Evolutionary conservation across 2,113 vertebrate species (phyloP), one percentile per base, ranked within the genome.

Genomic region (Artemisiospiza belli): DNA sequence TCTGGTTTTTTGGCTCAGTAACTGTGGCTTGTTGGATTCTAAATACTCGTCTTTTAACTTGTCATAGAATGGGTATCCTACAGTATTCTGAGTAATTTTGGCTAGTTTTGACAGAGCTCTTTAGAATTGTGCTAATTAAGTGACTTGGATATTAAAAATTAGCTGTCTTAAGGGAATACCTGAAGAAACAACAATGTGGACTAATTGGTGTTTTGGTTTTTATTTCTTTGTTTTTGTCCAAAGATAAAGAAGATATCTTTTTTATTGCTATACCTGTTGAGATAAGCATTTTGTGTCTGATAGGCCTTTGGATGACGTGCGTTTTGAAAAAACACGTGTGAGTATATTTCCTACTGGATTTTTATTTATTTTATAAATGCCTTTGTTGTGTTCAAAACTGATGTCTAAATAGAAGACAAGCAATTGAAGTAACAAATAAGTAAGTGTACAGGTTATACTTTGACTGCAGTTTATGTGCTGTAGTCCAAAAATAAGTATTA

Each of bases 161-260:
- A 87, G 1, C 28, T 80, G 8, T 67, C 15, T 69, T 80, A 62
- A 67, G 19, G 9, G 41, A 76, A 86, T 96, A 94, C 25, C 61
- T 95, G 95, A 91, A 97, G 90, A 62, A 81, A 88, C 52, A 0
- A 21, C 46, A 43, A 47, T 91, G 24, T 93, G 44, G 15, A 52
- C 28, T 89, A 39, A 75, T 61, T 25, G 5, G 24, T 59, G 62
- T 58, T n/a, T 49, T 33, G 19, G 2, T 22, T 62, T 30, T 62
- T 52, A 12, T 77, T 77, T 33, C 15, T 82, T 78, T 74, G 49
- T 30, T 55, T 54, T 9, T 22, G 10, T 73, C 47, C 61, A n/a
- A 91, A 98, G 98, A 95, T 91, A 25, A 90, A 84, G 66, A 95
- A 31, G 97, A 98, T 54, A 24, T 97, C n/a, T 9, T 96, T 69